Evolutionary conservation across 2,797 vertebrate genomes (phyloP).

Genomic region (Onychomys torridus): DNA sequence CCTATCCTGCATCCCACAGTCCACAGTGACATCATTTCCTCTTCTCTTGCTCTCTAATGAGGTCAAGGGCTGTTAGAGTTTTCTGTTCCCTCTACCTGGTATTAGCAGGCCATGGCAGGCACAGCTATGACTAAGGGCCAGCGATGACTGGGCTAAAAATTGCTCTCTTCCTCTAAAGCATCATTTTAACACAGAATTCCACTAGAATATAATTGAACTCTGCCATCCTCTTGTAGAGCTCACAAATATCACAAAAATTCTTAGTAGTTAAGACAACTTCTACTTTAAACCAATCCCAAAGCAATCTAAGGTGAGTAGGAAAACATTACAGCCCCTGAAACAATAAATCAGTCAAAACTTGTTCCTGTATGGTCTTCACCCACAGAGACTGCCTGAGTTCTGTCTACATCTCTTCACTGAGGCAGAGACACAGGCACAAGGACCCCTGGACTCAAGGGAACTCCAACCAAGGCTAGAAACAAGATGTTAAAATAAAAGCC

Average conservation of each 20-base stretch:
- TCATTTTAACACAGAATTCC: neutral
- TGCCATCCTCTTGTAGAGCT: neutral
- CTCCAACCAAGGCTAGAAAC: neutral
- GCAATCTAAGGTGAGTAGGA: neutral
- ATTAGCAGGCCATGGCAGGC: neutral
- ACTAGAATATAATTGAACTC: constrained; percentile 1
- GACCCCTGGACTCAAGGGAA: neutral
- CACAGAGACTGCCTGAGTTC: neutral
- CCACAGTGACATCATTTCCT: constrained; percentile 45
- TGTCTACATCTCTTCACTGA: neutral
- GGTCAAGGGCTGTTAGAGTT: neutral
- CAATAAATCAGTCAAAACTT: neutral
- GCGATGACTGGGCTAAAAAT: constrained; percentile 17
- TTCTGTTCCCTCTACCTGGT: neutral
- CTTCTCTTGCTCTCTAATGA: constrained; percentile 62
- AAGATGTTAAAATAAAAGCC: neutral
- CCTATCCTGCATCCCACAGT: constrained; percentile 19
- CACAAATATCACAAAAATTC: neutral
- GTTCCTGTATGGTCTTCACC: neutral
- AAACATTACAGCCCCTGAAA: neutral
- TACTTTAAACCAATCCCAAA: neutral
- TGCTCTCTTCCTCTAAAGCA: neutral
- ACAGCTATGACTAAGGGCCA: constrained; percentile 14
- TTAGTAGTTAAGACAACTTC: neutral
- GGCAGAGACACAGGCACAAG: neutral